A percentile compares a stretch with the other conserved stretches of the same genome.
phyloP scores from a whole-genome alignment of 2,113 vertebrate species.

The Notarius quadriscutis region DNA sequence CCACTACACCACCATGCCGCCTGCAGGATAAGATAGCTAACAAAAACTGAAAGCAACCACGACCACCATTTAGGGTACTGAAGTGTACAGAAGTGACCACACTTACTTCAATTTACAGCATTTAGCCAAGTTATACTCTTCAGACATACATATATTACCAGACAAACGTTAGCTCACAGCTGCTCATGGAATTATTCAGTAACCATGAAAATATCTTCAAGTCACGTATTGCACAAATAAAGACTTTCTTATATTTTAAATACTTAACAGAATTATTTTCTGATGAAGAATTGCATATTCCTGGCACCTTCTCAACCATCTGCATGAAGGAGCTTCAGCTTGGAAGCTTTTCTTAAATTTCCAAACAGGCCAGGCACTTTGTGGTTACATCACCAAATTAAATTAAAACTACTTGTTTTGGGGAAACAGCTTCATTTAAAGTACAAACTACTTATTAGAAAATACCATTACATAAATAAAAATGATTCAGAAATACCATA shows the following conservation, averaged over 20 bases:
- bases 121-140: neutral
- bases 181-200: neutral
- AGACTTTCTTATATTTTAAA: constrained; percentile 7
- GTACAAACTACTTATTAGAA: neutral
- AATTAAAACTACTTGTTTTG: neutral
- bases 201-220: neutral
- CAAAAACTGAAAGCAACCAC: too few species aligned
- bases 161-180: neutral
- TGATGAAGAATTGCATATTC: constrained; percentile 47
- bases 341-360: constrained; percentile 15
- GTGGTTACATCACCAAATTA: neutral
- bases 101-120: neutral
- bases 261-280: neutral
- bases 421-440: neutral
- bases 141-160: neutral
- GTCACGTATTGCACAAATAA: neutral
- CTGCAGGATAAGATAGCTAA: neutral
- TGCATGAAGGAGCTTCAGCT: neutral
- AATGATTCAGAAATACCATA: too few species aligned
- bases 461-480: neutral
- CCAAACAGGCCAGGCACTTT: neutral
- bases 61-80: neutral
- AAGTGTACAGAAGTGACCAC: neutral
- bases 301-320: neutral
- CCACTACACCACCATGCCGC: too few species aligned